Base-by-base conservation (phyloP, 2,888 invertebrate species). In the Drosophila diplacantha region DNA sequence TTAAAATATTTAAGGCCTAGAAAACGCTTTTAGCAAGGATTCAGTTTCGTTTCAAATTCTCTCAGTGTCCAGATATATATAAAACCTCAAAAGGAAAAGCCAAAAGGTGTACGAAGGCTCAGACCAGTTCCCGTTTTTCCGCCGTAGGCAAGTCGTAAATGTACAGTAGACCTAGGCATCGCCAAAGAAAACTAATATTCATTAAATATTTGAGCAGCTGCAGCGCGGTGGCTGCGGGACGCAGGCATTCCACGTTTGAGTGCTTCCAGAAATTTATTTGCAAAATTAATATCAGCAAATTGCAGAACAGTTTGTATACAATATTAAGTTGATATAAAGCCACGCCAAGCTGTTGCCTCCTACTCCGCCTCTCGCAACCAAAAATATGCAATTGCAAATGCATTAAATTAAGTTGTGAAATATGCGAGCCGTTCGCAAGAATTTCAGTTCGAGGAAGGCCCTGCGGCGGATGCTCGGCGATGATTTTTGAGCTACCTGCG, bases 331-430 rank as follows among this genome's bases (percentile, higher is more conserved):
- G 63, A 44, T 58, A 56, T 53, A 53, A 35, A 53, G 38, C 29
- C 43, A 18, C 18, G 29, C 26, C 43, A 4, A 7, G 11, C 20
- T 2, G 5, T 38, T 6, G 12, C 14, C 39, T 22, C 39, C 39
- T 14, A 4, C 39, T 5, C 14, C 55, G 3, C 14, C n/a, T 5
- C 54, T 41, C 51, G 65, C 31, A 56, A 52, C 71, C 81, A 24
- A 63, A 77, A 81, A 69, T 81, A 78, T 81, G 71, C 66, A 78
- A 43, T 47, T 47, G 60, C 61, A 65, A 72, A 54, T 74, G 74
- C 71, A 71, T 69, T 79, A 79, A 79, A 79, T 76, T 73, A 73
- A 81, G 74, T 73, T 81, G 61, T 64, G 64, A 78, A 79, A 81
- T 78, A 79, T 81, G 63, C 58, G 35, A 37, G 32, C 43, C 67